Evolutionary conservation across 2,797 vertebrate genomes (phyloP).

Genomic region (Arrhamphus sclerolepis): DNA sequence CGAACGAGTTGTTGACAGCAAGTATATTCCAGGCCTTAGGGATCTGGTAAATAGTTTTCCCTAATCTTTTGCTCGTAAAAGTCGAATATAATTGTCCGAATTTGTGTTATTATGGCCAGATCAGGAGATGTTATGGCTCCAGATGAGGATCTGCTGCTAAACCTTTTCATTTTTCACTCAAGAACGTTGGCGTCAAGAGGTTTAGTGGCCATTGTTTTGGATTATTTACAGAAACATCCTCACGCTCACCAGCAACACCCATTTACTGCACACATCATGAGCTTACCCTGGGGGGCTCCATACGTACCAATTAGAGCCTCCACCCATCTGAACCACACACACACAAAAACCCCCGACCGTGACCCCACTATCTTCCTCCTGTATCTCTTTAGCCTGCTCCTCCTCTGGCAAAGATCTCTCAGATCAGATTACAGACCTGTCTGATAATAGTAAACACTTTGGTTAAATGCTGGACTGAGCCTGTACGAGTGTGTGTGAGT

Average conservation of each 20-base stretch:
- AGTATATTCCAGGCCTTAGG: too few relatives aligned
- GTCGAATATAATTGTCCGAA: too few relatives aligned
- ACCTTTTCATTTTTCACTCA: neutral
- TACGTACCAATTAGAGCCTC: slow-evolving; percentile 59
- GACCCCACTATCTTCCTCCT: slow-evolving; percentile 31
- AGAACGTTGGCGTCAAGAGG: too few relatives aligned
- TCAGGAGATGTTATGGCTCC: too few relatives aligned
- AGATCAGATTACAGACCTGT: slow-evolving; percentile 69
- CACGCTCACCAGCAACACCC: slow-evolving; percentile 19
- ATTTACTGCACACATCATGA: slow-evolving; percentile 41
- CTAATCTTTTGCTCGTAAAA: too few relatives aligned
- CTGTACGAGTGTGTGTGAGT: slow-evolving; percentile 10
- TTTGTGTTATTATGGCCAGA: too few relatives aligned
- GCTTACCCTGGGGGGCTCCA: slow-evolving; percentile 33
- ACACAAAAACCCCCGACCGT: slow-evolving; percentile 24
- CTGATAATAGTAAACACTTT: slow-evolving; percentile 63
- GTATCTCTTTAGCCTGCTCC: slow-evolving; percentile 29
- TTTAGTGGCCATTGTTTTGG: slow-evolving; percentile 16
- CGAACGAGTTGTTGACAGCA: too few relatives aligned
- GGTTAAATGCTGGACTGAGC: slow-evolving; percentile 27
- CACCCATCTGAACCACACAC: slow-evolving; percentile 36
- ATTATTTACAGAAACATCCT: slow-evolving; percentile 35
- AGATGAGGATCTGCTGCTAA: neutral
- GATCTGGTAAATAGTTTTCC: too few relatives aligned
- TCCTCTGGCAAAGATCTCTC: slow-evolving; percentile 19